Evolutionary conservation across 2,797 vertebrate species (phyloP).

Genomic region (Propithecus perrieri): DNA sequence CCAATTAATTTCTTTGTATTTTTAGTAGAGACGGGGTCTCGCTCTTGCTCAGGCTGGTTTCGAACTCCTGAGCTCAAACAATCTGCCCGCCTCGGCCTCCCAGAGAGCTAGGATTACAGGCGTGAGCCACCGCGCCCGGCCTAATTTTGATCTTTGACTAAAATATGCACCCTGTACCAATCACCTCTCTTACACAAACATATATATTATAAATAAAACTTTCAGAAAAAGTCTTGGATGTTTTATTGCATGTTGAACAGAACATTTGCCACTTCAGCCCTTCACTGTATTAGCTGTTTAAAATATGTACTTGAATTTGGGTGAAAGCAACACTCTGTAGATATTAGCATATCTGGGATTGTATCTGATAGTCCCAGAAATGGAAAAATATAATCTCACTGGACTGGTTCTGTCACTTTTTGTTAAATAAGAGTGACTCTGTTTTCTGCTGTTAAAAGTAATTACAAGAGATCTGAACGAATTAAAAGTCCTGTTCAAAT

Average conservation of each 20-base stretch:
- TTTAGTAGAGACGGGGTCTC: too few species aligned
- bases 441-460: conserved; percentile 72
- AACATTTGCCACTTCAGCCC: conserved; percentile 61
- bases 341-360: conserved; percentile 62
- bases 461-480: conserved; percentile 68
- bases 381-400: conserved; percentile 54
- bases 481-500: conserved; percentile 69
- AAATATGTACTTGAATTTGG: conserved; percentile 53
- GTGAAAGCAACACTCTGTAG: conserved; percentile 40
- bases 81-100: too few species aligned
- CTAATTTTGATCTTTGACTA: conserved; percentile 70
- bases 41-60: too few species aligned
- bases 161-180: conserved; percentile 76
- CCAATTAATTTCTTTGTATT: too few species aligned
- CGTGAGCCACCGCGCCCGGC: too few species aligned
- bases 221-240: conserved; percentile 77
- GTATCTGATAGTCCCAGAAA: conserved; percentile 65
- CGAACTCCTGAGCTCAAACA: too few species aligned
- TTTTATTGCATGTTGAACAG: conserved; percentile 81
- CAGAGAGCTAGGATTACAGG: too few species aligned
- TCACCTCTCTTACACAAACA: conserved; percentile 76
- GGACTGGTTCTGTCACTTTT: conserved; percentile 10
- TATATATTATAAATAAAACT: conserved; percentile 84
- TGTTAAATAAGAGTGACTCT: conserved; percentile 43
- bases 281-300: conserved; percentile 61